A percentile compares a stretch with the other conserved stretches of the same genome.
phyloP scores from a whole-genome alignment of 2,797 vertebrate species.

The Ctenopoma multispine region DNA sequence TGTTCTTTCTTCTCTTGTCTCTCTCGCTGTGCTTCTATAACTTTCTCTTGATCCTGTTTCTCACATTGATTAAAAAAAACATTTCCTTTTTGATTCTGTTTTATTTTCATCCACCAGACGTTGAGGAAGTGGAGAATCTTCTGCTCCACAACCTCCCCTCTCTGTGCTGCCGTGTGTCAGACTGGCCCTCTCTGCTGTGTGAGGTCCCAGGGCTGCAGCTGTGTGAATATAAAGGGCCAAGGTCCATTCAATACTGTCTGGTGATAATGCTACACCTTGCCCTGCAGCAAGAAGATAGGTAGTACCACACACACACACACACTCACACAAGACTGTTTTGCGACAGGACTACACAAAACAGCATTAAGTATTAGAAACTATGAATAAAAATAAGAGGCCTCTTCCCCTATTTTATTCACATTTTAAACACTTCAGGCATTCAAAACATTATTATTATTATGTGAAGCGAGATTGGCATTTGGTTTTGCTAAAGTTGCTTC shows the following conservation, averaged over 20 bases:
- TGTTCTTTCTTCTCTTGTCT: not conserved
- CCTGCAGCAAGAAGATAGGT: constrained; percentile 90
- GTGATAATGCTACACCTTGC: constrained; percentile 88
- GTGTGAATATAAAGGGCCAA: constrained; percentile 78
- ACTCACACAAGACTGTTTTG: too few species aligned
- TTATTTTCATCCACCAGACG: constrained; percentile 72
- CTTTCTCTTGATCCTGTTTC: not conserved
- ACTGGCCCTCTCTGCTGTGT: constrained; percentile 86
- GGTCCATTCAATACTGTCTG: constrained; percentile 87
- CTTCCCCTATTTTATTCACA: too few species aligned
- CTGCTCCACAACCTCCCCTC: constrained; percentile 85
- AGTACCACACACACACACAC: constrained; percentile 1
- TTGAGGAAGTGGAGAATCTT: constrained; percentile 83
- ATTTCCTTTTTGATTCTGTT: constrained; percentile 18
- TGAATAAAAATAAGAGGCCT: not conserved
- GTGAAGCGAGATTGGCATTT: constrained; percentile 6
- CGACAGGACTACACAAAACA: not conserved
- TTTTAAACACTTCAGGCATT: too few species aligned
- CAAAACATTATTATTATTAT: not conserved
- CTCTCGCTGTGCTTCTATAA: not conserved
- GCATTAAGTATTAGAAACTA: not conserved
- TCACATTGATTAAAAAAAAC: constrained; percentile 8
- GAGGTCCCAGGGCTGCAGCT: constrained; percentile 79
- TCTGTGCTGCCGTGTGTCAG: constrained; percentile 83
- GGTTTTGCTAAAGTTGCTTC: constrained; percentile 7